These are phyloP conservation scores for Cirrhinus molitorella DNA, from an alignment of 2,797 vertebrate species.

Conservation along the genomic window DNA sequence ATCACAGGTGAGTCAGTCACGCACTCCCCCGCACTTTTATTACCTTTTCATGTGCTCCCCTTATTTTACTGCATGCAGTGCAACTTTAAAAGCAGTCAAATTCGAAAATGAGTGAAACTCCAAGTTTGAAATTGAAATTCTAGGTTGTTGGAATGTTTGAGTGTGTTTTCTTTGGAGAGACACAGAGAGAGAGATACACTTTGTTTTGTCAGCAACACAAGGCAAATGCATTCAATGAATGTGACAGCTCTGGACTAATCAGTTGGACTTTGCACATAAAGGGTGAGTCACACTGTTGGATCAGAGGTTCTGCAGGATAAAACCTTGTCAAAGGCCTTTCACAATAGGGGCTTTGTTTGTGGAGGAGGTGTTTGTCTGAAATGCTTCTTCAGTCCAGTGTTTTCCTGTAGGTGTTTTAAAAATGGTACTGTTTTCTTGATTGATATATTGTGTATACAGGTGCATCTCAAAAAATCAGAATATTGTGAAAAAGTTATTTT, in stretches of 20 bases:
- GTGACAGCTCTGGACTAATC: conserved; percentile 45
- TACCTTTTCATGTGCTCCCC: background rate
- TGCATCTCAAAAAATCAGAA: too few species aligned
- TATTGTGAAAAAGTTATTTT: too few species aligned
- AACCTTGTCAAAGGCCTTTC: conserved; percentile 16
- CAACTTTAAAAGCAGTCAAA: background rate
- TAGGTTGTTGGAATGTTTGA: background rate
- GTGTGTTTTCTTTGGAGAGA: background rate
- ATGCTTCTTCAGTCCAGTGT: background rate
- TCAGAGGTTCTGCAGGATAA: conserved; percentile 26
- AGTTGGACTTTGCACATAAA: conserved; percentile 51
- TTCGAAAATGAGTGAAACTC: background rate
- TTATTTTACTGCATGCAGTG: background rate
- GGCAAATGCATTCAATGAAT: conserved; percentile 36
- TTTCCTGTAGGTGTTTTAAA: background rate
- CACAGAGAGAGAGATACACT: conserved; percentile 4
- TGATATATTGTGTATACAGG: background rate
- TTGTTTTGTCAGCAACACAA: conserved; percentile 47
- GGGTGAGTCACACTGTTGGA: conserved; percentile 35
- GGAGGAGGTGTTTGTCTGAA: background rate
- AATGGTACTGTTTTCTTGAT: background rate
- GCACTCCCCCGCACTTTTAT: conserved; percentile 15
- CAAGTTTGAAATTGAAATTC: too few species aligned
- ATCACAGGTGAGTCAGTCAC: conserved; percentile 26
- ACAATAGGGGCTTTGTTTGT: conserved; percentile 29